Conservation (phyloP, 1,140 invertebrate genomes). For the Heterodera carotae region DNA sequence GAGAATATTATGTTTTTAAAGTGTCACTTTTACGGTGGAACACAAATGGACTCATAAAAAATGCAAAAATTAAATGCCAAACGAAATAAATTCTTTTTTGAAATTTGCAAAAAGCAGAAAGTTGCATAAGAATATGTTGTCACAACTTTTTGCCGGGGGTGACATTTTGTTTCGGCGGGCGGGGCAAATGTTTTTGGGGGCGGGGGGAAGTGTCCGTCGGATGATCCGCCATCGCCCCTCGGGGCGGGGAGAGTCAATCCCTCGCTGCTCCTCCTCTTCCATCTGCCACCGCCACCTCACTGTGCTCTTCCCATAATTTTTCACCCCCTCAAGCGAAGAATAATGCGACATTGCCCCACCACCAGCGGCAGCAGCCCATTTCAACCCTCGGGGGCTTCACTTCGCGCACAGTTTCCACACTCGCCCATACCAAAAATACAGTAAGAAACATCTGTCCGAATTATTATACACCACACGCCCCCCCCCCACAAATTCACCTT, state of each 20-base stretch:
- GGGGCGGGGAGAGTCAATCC: no score
- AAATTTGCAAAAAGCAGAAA: not conserved
- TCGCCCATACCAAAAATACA: no score
- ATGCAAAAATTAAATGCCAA: conserved; percentile 1
- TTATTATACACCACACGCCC: no score
- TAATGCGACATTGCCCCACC: conserved; percentile 1
- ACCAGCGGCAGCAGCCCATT: not conserved
- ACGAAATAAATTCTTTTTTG: not conserved
- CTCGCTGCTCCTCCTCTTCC: not conserved
- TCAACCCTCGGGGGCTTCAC: not conserved
- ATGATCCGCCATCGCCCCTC: no score
- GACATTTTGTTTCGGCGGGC: not conserved
- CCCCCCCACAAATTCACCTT: no score
- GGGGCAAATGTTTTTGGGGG: not conserved
- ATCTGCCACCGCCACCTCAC: not conserved
- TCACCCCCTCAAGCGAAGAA: not conserved
- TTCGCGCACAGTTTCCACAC: not conserved
- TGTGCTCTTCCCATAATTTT: not conserved
- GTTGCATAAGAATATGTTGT: conserved; percentile 1
- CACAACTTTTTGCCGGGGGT: not conserved
- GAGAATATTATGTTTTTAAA: no score
- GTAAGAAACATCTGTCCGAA: no score
- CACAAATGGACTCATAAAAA: not conserved
- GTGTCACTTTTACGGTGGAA: no score
- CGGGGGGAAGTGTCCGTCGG: not conserved